phyloP scores from a whole-genome alignment of 1,140 invertebrate genomes.

The Nomia melanderi region DNA sequence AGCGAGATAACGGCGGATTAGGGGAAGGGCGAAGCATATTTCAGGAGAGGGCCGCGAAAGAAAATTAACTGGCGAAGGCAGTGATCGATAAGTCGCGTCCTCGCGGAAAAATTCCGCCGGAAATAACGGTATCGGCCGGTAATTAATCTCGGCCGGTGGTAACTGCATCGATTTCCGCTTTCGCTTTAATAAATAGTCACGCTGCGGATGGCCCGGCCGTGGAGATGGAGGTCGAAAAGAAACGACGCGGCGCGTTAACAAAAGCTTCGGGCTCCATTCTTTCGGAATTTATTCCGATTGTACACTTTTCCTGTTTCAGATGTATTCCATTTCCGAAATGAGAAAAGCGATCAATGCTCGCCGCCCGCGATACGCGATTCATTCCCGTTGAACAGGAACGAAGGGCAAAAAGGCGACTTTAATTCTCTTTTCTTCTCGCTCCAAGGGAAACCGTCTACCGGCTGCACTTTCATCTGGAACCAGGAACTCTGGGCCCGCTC shows the following conservation, averaged over 20 bases:
- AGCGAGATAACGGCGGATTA: background rate
- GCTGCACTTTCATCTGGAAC: background rate
- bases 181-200: slow-evolving; percentile 28
- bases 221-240: background rate
- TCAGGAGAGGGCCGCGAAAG: background rate
- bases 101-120: background rate
- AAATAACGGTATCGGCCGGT: background rate
- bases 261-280: background rate
- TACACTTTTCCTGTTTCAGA: slow-evolving; percentile 16
- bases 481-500: too few species aligned
- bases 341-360: slow-evolving; percentile 10
- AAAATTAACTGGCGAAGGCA: background rate
- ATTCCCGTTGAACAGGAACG: slow-evolving; percentile 3
- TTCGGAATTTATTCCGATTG: slow-evolving; percentile 31
- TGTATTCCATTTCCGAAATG: slow-evolving; percentile 34
- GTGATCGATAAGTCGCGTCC: background rate
- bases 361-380: background rate
- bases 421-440: background rate
- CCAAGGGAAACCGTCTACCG: background rate
- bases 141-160: slow-evolving; percentile 30
- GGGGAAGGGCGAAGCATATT: background rate
- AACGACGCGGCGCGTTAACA: slow-evolving; percentile 21
- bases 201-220: background rate
- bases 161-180: slow-evolving; percentile 35
- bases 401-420: background rate